Percentiles rank a stretch among this genome's conserved stretches.
Conservation (phyloP, 2,888 invertebrate genomes). For the Rhagonycha lutea region DNA sequence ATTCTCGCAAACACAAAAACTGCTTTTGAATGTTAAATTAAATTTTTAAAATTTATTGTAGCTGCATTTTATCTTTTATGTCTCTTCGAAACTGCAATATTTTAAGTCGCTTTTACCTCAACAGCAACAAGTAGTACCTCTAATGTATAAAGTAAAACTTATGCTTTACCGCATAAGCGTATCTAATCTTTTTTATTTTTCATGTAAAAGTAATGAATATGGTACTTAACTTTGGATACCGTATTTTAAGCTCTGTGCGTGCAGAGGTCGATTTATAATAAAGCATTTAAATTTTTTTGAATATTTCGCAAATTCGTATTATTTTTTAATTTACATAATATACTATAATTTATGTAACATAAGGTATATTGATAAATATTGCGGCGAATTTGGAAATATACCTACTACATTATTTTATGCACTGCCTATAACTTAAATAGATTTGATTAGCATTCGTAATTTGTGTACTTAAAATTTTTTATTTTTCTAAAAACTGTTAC, state of each 20-base stretch:
- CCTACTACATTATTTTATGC: too few relatives aligned
- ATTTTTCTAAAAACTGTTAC: too few relatives aligned
- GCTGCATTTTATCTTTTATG: not conserved
- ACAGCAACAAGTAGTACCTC: conserved; percentile 39
- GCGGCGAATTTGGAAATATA: not conserved
- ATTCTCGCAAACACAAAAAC: not conserved
- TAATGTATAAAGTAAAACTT: conserved; percentile 12
- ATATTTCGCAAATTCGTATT: not conserved
- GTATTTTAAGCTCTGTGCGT: not conserved
- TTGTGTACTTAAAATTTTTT: too few relatives aligned
- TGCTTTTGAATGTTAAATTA: not conserved
- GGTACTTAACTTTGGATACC: not conserved
- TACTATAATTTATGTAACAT: not conserved
- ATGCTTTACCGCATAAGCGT: not conserved
- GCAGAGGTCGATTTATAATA: not conserved
- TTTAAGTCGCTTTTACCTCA: conserved; percentile 29
- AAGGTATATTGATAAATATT: not conserved
- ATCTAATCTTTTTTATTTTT: not conserved
- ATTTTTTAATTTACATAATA: not conserved
- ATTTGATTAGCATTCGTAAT: not conserved
- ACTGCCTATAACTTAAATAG: not conserved
- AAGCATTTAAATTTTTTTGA: not conserved
- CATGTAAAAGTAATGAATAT: not conserved
- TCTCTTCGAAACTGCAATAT: conserved; percentile 34
- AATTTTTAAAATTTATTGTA: not conserved